Conservation (phyloP, 2,888 invertebrate genomes). For the Sphinx pinastri region DNA sequence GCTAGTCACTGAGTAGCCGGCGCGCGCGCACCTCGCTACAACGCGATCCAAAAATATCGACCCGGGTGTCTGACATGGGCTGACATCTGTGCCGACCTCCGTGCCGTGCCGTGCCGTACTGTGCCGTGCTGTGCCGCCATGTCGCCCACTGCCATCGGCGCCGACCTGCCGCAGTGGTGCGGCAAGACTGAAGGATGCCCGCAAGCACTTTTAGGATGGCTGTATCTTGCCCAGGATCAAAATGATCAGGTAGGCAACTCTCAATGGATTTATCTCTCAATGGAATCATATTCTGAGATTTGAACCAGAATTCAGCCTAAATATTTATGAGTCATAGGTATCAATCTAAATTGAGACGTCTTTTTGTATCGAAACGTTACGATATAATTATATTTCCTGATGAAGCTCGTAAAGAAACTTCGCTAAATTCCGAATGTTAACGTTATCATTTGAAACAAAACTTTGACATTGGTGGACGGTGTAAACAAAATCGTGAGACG, state of each 20-base stretch:
- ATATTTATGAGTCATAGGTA: background rate
- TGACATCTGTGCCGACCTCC: constrained; percentile 40
- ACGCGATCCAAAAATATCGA: constrained; percentile 74
- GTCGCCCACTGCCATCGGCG: constrained; percentile 75
- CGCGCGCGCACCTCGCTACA: constrained; percentile 69
- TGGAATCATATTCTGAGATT: background rate
- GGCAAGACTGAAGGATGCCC: constrained; percentile 70
- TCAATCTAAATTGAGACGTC: background rate
- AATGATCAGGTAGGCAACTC: constrained; percentile 69
- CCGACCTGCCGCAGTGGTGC: constrained; percentile 76
- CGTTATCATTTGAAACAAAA: constrained; percentile 13
- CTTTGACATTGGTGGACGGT: constrained; percentile 20
- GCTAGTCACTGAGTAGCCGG: constrained; percentile 69
- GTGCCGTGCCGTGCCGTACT: constrained; percentile 29
- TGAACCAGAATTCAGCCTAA: background rate
- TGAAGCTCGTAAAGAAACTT: background rate
- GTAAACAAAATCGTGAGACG: constrained; percentile 17
- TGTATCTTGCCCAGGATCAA: constrained; percentile 72
- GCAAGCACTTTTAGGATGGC: constrained; percentile 75
- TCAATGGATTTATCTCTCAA: background rate
- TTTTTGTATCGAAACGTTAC: background rate
- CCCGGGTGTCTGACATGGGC: constrained; percentile 61
- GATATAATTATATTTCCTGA: background rate
- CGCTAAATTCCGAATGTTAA: background rate
- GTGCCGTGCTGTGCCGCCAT: constrained; percentile 43